phyloP scores from a whole-genome alignment of 2,888 invertebrate species.

The Nomada ferruginata region DNA sequence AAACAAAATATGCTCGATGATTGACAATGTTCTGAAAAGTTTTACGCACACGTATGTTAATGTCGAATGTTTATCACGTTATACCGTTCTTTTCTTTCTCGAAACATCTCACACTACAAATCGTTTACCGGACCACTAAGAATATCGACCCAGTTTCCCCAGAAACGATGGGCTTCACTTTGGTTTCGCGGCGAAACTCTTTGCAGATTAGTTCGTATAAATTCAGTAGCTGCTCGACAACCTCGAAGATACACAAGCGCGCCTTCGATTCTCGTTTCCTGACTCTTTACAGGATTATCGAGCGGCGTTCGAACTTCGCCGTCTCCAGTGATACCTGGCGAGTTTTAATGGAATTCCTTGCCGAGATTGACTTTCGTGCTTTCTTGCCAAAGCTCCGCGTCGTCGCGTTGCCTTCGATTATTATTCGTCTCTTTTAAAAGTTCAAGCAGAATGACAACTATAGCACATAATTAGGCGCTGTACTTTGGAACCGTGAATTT shows the following conservation, averaged over 20 bases:
- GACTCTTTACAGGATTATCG: slow-evolving; percentile 47
- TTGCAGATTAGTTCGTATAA: slow-evolving; percentile 34
- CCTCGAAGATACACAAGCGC: slow-evolving; percentile 25
- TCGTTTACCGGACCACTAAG: background rate
- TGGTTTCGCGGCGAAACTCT: background rate
- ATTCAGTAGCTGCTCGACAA: slow-evolving; percentile 24
- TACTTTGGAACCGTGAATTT: too few relatives aligned
- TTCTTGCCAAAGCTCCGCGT: slow-evolving; percentile 10
- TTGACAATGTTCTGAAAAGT: too few relatives aligned
- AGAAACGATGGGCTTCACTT: background rate
- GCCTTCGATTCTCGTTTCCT: slow-evolving; percentile 31
- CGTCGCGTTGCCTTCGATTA: slow-evolving; percentile 8
- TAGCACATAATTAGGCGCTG: slow-evolving; percentile 2
- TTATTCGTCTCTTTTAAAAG: background rate
- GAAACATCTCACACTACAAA: background rate
- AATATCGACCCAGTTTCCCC: background rate
- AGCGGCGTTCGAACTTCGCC: slow-evolving; percentile 44
- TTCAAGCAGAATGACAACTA: slow-evolving; percentile 22
- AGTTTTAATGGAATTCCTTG: slow-evolving; percentile 69
- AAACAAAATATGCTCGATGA: too few relatives aligned
- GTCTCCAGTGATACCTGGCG: slow-evolving; percentile 45
- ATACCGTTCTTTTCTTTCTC: background rate
- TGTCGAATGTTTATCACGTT: too few relatives aligned
- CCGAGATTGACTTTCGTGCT: slow-evolving; percentile 47
- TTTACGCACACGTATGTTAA: too few relatives aligned